Conservation (phyloP, 2,113 vertebrate genomes). For the Anarhynchus alexandrinus region DNA sequence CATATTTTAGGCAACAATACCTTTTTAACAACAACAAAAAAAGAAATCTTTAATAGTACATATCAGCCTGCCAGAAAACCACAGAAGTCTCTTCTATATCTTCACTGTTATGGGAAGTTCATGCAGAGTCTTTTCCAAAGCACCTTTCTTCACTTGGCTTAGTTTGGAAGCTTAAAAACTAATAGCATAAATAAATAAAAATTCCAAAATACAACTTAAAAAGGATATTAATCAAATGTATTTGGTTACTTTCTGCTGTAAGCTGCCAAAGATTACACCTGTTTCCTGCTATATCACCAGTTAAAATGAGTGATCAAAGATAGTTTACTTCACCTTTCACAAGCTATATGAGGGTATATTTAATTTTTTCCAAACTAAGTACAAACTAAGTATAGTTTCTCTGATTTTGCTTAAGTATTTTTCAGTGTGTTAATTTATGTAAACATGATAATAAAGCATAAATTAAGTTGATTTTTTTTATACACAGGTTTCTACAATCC, state of each 20-base stretch:
- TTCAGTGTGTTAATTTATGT: neutral
- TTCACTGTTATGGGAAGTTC: neutral
- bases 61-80: neutral
- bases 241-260: neutral
- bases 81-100: neutral
- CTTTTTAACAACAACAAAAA: neutral
- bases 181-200: neutral
- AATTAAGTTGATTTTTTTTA: neutral
- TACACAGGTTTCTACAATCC: conserved; percentile 73
- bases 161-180: neutral
- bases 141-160: neutral
- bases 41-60: neutral
- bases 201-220: neutral
- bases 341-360: neutral
- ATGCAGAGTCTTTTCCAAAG: neutral
- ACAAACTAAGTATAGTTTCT: neutral
- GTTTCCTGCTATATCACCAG: accelerated
- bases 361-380: neutral
- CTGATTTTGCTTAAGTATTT: neutral
- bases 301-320: neutral
- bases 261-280: neutral
- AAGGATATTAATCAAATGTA: neutral
- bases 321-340: too few species aligned
- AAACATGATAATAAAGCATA: neutral
- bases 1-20: neutral